phyloP scores from a whole-genome alignment of 2,113 vertebrate species.

The Cricetomys ansorgei region DNA sequence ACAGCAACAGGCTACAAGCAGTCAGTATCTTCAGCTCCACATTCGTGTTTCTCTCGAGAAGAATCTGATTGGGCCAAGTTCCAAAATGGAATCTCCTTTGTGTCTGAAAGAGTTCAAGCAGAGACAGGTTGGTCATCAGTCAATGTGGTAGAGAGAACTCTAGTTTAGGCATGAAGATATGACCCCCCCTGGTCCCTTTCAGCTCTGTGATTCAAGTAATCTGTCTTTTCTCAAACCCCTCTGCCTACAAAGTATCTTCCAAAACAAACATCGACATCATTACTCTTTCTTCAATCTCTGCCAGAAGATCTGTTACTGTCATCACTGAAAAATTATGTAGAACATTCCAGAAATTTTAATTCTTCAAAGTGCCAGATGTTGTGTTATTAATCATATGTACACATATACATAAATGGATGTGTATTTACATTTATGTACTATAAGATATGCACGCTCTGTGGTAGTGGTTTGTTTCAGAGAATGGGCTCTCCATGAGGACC shows the following conservation, averaged over 20 bases:
- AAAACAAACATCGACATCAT: constrained; percentile 79
- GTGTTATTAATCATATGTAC: constrained; percentile 69
- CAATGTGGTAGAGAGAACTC: constrained; percentile 52
- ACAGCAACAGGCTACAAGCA: neutral
- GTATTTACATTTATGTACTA: constrained; percentile 59
- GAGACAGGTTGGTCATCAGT: constrained; percentile 69
- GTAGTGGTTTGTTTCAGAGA: constrained; percentile 69
- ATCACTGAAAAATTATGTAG: constrained; percentile 76
- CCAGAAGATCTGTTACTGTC: constrained; percentile 79
- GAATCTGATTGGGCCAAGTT: constrained; percentile 59
- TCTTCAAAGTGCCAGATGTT: constrained; percentile 75
- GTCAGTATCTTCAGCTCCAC: neutral
- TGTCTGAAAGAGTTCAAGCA: constrained; percentile 66
- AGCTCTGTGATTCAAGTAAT: constrained; percentile 67
- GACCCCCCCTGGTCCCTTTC: constrained; percentile 73
- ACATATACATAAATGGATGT: constrained; percentile 6
- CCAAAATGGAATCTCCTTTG: constrained; percentile 61
- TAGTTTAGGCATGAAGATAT: constrained; percentile 62
- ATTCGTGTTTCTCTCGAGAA: constrained; percentile 62
- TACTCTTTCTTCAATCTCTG: constrained; percentile 78
- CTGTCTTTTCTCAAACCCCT: constrained; percentile 74
- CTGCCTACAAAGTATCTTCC: constrained; percentile 76
- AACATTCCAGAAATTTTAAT: constrained; percentile 77
- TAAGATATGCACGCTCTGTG: constrained; percentile 32
- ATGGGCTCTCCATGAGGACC: constrained; percentile 60